Evolutionary conservation across 2,113 vertebrate genomes (phyloP).

Genomic region (Promerops cafer): DNA sequence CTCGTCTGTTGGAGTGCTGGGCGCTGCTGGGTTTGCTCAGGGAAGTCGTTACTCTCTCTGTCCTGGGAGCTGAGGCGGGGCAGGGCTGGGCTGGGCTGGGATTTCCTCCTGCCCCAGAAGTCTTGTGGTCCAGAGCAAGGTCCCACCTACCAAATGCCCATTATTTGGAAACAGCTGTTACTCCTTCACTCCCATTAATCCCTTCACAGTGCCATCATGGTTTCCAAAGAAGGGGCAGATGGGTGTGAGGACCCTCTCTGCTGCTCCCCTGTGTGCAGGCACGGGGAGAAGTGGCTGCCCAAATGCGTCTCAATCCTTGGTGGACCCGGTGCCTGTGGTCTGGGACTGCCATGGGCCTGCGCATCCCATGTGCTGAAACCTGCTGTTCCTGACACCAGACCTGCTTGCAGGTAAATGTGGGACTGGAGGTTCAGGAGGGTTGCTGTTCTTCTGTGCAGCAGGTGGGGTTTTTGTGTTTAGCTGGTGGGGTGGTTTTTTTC

Average conservation of each 20-base stretch:
- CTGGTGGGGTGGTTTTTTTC: not conserved
- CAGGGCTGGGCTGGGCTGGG: not conserved
- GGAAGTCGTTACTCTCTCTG: rapidly evolving
- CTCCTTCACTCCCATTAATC: not conserved
- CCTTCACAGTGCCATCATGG: rapidly evolving
- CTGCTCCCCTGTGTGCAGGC: rapidly evolving
- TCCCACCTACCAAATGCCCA: not conserved
- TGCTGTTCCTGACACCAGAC: not conserved
- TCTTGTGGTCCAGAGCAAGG: not conserved
- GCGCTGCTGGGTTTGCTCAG: not conserved
- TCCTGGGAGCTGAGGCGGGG: rapidly evolving
- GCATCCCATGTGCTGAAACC: not conserved
- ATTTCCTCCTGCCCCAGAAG: not conserved
- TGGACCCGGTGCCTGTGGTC: not conserved
- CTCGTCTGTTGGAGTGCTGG: rapidly evolving
- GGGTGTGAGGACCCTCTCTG: not conserved
- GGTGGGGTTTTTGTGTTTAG: not conserved
- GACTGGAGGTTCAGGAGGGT: not conserved
- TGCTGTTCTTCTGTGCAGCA: not conserved
- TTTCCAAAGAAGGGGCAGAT: not conserved
- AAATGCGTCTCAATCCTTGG: not conserved
- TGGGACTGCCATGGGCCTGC: rapidly evolving
- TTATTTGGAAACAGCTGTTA: not conserved
- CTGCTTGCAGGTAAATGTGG: not conserved
- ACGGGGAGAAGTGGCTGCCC: not conserved